phyloP scores from a whole-genome alignment of 2,888 invertebrate species.

The Creontiades dilutus region DNA sequence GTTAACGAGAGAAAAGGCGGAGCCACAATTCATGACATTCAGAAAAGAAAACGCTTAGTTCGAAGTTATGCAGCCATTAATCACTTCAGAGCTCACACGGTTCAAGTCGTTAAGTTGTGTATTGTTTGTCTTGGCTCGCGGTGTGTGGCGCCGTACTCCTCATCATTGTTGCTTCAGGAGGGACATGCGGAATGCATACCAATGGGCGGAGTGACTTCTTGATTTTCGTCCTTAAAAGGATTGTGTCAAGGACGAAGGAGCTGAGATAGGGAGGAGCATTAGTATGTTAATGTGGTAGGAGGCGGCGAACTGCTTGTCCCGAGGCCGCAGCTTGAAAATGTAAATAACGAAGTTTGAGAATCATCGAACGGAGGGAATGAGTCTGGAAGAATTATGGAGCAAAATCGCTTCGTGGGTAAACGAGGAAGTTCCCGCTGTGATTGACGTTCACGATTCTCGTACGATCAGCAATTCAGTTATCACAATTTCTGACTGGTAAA shows the following conservation, averaged over 20 bases:
- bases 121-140: background rate
- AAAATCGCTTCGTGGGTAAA: too few relatives aligned
- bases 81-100: background rate
- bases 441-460: too few relatives aligned
- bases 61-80: background rate
- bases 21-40: too few relatives aligned
- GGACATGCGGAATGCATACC: constrained; percentile 45
- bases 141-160: constrained; percentile 9
- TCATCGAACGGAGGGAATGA: background rate
- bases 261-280: constrained; percentile 20
- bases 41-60: background rate
- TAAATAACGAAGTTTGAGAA: background rate
- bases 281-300: constrained; percentile 57
- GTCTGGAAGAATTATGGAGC: background rate
- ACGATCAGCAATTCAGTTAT: too few relatives aligned
- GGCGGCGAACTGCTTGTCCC: constrained; percentile 48
- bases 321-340: constrained; percentile 43
- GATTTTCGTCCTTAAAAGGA: constrained; percentile 66
- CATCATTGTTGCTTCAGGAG: background rate
- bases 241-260: constrained; percentile 65
- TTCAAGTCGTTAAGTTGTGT: constrained; percentile 8
- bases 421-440: too few relatives aligned
- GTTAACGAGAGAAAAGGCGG: too few relatives aligned
- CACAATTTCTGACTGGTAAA: too few relatives aligned
- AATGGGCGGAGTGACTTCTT: constrained; percentile 34